Conservation (phyloP, 2,888 invertebrate species). For the Hymenopus coronatus region DNA sequence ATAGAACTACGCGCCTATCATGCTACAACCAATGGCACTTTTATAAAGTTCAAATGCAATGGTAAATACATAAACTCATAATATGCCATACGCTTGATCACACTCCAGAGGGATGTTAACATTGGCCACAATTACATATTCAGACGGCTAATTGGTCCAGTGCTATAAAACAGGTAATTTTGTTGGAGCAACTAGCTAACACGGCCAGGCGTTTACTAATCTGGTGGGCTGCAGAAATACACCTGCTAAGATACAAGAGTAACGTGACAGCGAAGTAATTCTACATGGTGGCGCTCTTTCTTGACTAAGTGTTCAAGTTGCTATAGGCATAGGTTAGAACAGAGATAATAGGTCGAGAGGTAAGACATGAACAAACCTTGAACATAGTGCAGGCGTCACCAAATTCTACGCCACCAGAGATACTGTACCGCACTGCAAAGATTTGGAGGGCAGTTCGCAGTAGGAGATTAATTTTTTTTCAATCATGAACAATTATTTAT, state of each 20-base stretch:
- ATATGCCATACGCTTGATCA: not conserved
- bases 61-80: not conserved
- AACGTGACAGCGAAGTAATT: too few species aligned
- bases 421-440: too few species aligned
- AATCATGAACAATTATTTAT: slow-evolving; percentile 3
- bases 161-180: not conserved
- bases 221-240: not conserved
- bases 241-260: too few species aligned
- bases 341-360: too few species aligned
- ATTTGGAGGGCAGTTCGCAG: too few species aligned
- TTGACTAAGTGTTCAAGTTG: too few species aligned
- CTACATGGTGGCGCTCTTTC: too few species aligned
- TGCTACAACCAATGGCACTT: slow-evolving; percentile 1
- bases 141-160: not conserved
- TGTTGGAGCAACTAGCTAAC: not conserved
- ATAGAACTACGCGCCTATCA: not conserved
- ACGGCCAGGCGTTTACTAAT: not conserved
- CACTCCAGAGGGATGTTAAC: not conserved
- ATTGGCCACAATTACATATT: not conserved
- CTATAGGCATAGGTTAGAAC: too few species aligned
- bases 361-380: too few species aligned
- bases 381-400: too few species aligned
- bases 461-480: too few species aligned
- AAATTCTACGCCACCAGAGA: too few species aligned
- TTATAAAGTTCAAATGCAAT: not conserved